Percentiles rank a stretch among this genome's conserved stretches.
Conservation (phyloP, 2,797 vertebrate genomes). For the Chrosomus eos region DNA sequence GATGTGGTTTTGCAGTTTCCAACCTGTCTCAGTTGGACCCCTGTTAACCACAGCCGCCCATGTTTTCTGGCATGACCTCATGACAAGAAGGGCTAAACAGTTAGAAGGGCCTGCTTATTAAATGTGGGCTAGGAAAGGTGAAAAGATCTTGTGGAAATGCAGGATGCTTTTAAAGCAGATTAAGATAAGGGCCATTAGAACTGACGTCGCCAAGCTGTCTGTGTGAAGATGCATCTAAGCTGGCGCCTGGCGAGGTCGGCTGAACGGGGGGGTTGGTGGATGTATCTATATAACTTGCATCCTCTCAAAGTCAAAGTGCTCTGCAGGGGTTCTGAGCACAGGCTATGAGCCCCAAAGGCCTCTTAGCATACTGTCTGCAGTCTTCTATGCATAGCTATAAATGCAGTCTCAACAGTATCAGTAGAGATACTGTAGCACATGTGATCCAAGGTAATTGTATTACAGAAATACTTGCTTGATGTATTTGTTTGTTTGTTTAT, state of each 20-base stretch:
- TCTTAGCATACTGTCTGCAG: slow-evolving; percentile 41
- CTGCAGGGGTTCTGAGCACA: slow-evolving; percentile 65
- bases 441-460: background rate
- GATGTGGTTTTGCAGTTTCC: slow-evolving; percentile 67
- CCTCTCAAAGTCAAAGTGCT: slow-evolving; percentile 83
- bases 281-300: slow-evolving; percentile 81
- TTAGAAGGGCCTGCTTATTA: slow-evolving; percentile 70
- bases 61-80: slow-evolving; percentile 61
- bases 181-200: slow-evolving; percentile 91
- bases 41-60: slow-evolving; percentile 67
- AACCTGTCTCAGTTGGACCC: slow-evolving; percentile 63
- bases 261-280: slow-evolving; percentile 54
- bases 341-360: slow-evolving; percentile 66
- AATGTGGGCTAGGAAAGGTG: slow-evolving; percentile 81
- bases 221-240: slow-evolving; percentile 84
- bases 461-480: background rate
- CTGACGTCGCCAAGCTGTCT: slow-evolving; percentile 88
- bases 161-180: slow-evolving; percentile 94
- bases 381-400: slow-evolving; percentile 31
- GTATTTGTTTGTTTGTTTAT: background rate
- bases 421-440: background rate
- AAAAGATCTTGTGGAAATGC: slow-evolving; percentile 83
- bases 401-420: slow-evolving; percentile 24
- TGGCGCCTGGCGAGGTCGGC: slow-evolving; percentile 76
- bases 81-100: slow-evolving; percentile 53